phyloP scores from a whole-genome alignment of 2,888 invertebrate species.

The Helicoverpa assulta region DNA sequence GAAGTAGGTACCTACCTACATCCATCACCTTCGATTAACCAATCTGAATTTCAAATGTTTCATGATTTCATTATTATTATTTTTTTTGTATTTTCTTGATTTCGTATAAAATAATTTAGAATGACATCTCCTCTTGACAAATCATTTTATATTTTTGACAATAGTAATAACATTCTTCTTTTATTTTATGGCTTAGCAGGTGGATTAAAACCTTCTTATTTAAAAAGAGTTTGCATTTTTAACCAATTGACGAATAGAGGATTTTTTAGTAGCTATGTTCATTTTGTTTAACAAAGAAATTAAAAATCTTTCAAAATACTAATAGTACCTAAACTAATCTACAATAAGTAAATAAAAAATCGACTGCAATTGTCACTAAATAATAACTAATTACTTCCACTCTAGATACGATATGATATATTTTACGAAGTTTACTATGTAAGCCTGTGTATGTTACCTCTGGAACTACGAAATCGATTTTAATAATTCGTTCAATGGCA shows the following conservation, averaged over 20 bases:
- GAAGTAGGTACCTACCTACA: background rate
- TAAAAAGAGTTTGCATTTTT: background rate
- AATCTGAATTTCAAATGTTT: background rate
- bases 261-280: too few species aligned
- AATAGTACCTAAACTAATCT: too few species aligned
- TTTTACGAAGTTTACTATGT: too few species aligned
- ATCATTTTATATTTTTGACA: constrained; percentile 28
- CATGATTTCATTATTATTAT: constrained; percentile 11
- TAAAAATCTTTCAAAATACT: too few species aligned
- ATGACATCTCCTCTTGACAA: background rate
- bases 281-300: too few species aligned
- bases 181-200: background rate
- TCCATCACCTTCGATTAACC: constrained; percentile 7
- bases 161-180: constrained; percentile 24
- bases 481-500: too few species aligned
- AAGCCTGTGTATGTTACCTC: too few species aligned
- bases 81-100: background rate
- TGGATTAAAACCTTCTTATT: background rate
- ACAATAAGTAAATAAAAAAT: too few species aligned
- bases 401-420: too few species aligned
- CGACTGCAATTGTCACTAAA: too few species aligned
- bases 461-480: too few species aligned
- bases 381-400: too few species aligned
- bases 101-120: constrained; percentile 2
- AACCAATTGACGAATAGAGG: background rate